Evolutionary conservation across 2,113 vertebrate genomes (phyloP).

Genomic region (Alethe diademata): DNA sequence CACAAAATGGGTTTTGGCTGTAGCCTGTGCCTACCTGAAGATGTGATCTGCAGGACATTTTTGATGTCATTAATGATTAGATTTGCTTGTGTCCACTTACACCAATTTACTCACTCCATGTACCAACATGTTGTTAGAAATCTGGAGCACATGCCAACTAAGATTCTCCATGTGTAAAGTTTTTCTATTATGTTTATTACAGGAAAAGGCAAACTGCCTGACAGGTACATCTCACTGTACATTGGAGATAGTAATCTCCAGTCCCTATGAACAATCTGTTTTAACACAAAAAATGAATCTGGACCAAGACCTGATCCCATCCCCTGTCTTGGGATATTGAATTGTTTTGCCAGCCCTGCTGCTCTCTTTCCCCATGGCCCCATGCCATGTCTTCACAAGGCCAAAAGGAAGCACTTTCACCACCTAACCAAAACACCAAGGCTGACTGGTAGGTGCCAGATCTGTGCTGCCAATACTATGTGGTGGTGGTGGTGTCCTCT

Average conservation of each 20-base stretch:
- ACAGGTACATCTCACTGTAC: background rate
- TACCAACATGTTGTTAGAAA: background rate
- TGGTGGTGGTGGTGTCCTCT: background rate
- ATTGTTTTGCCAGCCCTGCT: background rate
- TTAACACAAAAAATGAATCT: background rate
- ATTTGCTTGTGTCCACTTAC: background rate
- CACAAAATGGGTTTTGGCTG: background rate
- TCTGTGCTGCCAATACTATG: background rate
- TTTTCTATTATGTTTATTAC: background rate
- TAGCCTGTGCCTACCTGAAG: background rate
- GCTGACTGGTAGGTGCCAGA: background rate
- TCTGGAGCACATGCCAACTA: background rate
- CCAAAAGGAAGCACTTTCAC: background rate
- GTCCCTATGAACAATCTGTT: background rate
- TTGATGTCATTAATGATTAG: background rate
- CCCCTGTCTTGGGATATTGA: background rate
- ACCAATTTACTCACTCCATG: accelerated
- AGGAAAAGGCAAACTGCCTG: background rate
- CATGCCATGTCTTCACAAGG: background rate
- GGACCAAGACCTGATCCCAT: background rate
- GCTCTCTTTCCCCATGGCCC: background rate
- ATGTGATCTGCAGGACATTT: background rate
- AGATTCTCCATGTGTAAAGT: background rate
- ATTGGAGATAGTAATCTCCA: background rate
- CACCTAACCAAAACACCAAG: accelerated